Percentiles rank a stretch among this genome's conserved stretches.
These are phyloP conservation scores for Drosophila subpulchrella DNA, from an alignment of 1,140 invertebrate genomes.

Conservation along the genomic window DNA sequence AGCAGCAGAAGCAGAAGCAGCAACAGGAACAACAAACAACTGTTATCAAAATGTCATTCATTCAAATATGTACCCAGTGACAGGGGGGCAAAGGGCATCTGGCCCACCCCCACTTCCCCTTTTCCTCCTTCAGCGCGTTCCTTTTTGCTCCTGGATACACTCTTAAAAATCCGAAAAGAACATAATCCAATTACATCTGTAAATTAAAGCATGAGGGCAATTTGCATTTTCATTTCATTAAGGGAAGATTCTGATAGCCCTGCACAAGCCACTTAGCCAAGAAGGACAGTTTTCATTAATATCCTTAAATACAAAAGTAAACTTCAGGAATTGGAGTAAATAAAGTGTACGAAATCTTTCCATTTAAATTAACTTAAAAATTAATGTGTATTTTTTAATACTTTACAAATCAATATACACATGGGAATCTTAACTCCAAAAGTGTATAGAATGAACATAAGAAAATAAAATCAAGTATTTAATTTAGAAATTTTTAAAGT, in stretches of 20 bases:
- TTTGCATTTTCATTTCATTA: slow-evolving; percentile 38
- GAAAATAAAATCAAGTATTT: no score
- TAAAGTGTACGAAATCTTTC: neutral
- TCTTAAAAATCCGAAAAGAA: slow-evolving; percentile 30
- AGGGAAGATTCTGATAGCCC: slow-evolving; percentile 5
- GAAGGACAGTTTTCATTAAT: neutral
- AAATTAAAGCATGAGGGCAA: slow-evolving; percentile 32
- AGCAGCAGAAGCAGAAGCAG: slow-evolving; percentile 13
- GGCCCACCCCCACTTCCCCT: neutral
- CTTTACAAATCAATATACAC: no score
- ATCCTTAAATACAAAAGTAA: neutral
- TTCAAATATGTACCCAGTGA: slow-evolving; percentile 75
- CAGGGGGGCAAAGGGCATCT: slow-evolving; percentile 38
- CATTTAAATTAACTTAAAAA: no score
- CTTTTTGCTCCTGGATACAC: slow-evolving; percentile 52
- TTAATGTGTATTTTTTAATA: no score
- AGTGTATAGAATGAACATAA: no score
- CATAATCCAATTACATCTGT: slow-evolving; percentile 33
- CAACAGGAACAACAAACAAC: slow-evolving; percentile 63
- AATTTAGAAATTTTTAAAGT: no score
- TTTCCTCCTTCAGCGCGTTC: slow-evolving; percentile 1
- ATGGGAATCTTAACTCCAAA: no score
- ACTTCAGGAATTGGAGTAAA: neutral
- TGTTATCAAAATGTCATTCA: slow-evolving; percentile 83
- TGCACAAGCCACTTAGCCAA: neutral